Conservation (phyloP, 2,888 invertebrate genomes). For the Agapostemon virescens region DNA sequence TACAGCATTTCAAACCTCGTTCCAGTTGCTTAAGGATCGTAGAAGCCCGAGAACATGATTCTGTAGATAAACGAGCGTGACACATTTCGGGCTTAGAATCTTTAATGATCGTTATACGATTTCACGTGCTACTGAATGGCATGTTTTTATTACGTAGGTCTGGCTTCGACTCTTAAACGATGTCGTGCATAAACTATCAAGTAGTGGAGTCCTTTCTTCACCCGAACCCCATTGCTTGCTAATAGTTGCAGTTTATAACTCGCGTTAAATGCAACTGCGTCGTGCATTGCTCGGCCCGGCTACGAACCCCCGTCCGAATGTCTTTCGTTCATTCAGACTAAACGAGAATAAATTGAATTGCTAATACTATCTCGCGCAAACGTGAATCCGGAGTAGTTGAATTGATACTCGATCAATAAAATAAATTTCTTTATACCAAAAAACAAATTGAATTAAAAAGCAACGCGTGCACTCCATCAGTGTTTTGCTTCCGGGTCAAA, state of each 20-base stretch:
- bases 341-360: not conserved
- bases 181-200: slow-evolving; percentile 10
- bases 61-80: slow-evolving; percentile 50
- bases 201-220: not conserved
- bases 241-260: slow-evolving; percentile 13
- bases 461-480: not conserved
- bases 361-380: not conserved
- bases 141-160: slow-evolving; percentile 56
- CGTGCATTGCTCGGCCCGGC: not conserved
- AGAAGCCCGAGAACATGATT: slow-evolving; percentile 60
- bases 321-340: not conserved
- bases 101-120: slow-evolving; percentile 60
- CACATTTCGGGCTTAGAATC: slow-evolving; percentile 58
- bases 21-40: slow-evolving; percentile 54
- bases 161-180: slow-evolving; percentile 26
- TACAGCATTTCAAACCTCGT: slow-evolving; percentile 39
- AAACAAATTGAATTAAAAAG: not conserved
- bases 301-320: not conserved
- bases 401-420: not conserved
- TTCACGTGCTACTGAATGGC: slow-evolving; percentile 54
- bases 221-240: not conserved
- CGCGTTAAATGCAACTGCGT: not conserved
- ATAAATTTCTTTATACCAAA: not conserved
- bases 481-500: not conserved
- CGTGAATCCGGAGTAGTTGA: not conserved